Evolutionary conservation across 30 jellyfish, hydroid and myxozoan genomes (phyloP).

Genomic region (Aurelia aurita complex sp. Pacific): DNA sequence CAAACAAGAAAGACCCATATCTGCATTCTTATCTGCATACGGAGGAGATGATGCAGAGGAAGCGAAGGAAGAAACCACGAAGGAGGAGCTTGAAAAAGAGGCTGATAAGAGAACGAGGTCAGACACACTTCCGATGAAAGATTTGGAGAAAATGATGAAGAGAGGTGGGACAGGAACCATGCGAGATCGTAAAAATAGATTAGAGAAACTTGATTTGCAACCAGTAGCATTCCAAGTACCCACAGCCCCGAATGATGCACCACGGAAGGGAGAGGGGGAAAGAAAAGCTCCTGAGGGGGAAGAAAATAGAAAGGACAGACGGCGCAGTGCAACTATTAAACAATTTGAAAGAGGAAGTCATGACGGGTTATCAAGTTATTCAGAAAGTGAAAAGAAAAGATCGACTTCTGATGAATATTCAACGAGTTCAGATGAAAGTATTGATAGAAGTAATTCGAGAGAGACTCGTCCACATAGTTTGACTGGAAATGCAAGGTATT

Average conservation of each 20-base stretch:
- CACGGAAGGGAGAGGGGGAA: slow-evolving; percentile 9
- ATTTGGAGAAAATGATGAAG: slow-evolving; percentile 13
- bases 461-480: background rate
- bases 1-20: slow-evolving; percentile 16
- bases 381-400: background rate
- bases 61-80: slow-evolving; percentile 13
- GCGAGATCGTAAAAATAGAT: slow-evolving; percentile 51
- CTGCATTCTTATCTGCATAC: slow-evolving; percentile 39
- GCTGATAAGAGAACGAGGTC: slow-evolving; percentile 13
- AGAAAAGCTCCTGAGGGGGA: slow-evolving; percentile 74
- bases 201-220: slow-evolving; percentile 52
- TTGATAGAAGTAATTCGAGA: background rate
- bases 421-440: slow-evolving; percentile 14
- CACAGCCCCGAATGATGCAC: slow-evolving; percentile 25
- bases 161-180: slow-evolving; percentile 31
- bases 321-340: slow-evolving; percentile 2
- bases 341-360: slow-evolving; percentile 9
- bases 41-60: slow-evolving; percentile 40
- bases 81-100: background rate
- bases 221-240: slow-evolving; percentile 67
- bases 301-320: slow-evolving; percentile 4
- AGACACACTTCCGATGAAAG: slow-evolving; percentile 12
- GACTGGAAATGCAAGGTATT: background rate
- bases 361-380: background rate
- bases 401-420: slow-evolving; percentile 17